Evolutionary conservation across 2,888 invertebrate genomes (phyloP), one percentile per base, ranked within the genome.

Genomic region (Tricholauxania praeusta): DNA sequence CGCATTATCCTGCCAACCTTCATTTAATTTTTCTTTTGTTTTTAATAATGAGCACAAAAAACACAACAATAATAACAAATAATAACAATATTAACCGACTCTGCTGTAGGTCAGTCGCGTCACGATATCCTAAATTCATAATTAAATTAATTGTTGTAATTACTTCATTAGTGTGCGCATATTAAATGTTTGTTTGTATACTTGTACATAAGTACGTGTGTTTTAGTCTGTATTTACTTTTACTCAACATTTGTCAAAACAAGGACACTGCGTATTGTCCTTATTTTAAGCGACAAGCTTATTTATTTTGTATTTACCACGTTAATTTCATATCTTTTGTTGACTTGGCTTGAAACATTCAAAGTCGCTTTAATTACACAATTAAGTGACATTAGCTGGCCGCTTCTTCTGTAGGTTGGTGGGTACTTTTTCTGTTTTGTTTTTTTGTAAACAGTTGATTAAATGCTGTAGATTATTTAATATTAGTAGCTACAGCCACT

Each of bases 111-210:
- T 39, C 39, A 39, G 39, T 39, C 39, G 72, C 73, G 71, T 68
- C 77, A 77, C 75, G 75, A 76, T 73, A 59, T 49, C 79, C 77
- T 80, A 82, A 82, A 83, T 85, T 84, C 79, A 84, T 84, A 84
- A 85, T 85, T 85, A 82, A 85, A 83, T 82, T 83, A 84, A 82
- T 84, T 84, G 84, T 79, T 79, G 80, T 82, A 85, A 84, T 85
- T 84, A 83, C 82, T 85, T 84, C 82, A 85, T 84, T 85, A 84
- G 80, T 80, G 77, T 77, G 22, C 14, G n/a, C 17, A 22, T 52
- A n/a, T 52, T 39, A 39, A 39, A 48, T 65, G 64, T 51, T 22
- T 51, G 51, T 66, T 32, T 53, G 32, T 51, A 14, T 53, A 32
- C 22, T 10, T 48, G n/a, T 63, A 12, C 3, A 12, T 63, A 17